Percentiles rank a stretch among this genome's conserved stretches.
These are phyloP conservation scores for Sylvilagus floridanus DNA, from an alignment of 2,797 vertebrate species.

Conservation along the genomic window DNA sequence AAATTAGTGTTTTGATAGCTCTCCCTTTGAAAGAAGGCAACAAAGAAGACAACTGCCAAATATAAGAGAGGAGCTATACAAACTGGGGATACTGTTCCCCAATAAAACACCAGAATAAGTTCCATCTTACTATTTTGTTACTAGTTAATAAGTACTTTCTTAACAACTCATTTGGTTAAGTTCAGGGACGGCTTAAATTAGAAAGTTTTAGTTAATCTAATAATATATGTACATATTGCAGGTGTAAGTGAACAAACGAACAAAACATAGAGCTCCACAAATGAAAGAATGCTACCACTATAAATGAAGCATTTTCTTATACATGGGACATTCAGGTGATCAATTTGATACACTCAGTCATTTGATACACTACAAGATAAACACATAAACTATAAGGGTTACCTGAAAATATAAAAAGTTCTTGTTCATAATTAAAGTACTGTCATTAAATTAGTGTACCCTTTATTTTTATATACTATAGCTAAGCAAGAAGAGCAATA, in stretches of 20 bases:
- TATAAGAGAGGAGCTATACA: slow-evolving; percentile 83
- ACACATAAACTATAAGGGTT: slow-evolving; percentile 34
- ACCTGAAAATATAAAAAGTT: slow-evolving; percentile 65
- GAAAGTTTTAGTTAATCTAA: slow-evolving; percentile 47
- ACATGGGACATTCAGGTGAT: slow-evolving; percentile 41
- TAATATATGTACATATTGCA: neutral
- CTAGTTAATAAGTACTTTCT: slow-evolving; percentile 80
- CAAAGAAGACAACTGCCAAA: slow-evolving; percentile 86
- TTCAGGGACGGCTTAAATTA: slow-evolving; percentile 9
- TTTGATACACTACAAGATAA: slow-evolving; percentile 26
- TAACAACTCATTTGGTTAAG: slow-evolving; percentile 66
- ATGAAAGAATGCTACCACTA: neutral
- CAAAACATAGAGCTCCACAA: neutral
- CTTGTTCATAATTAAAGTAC: slow-evolving; percentile 67
- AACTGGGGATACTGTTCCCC: slow-evolving; percentile 78
- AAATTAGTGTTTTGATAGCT: slow-evolving; percentile 89
- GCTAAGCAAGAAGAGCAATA: slow-evolving; percentile 58
- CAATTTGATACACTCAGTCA: slow-evolving; percentile 59
- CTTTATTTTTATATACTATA: slow-evolving; percentile 60
- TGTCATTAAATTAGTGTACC: slow-evolving; percentile 11
- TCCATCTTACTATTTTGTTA: slow-evolving; percentile 76
- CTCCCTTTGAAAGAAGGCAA: slow-evolving; percentile 86
- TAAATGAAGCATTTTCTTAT: slow-evolving; percentile 38
- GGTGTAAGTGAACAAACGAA: neutral
- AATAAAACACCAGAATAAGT: slow-evolving; percentile 82